Evolutionary conservation across 2,797 vertebrate genomes (phyloP).

Genomic region (Tadarida brasiliensis): DNA sequence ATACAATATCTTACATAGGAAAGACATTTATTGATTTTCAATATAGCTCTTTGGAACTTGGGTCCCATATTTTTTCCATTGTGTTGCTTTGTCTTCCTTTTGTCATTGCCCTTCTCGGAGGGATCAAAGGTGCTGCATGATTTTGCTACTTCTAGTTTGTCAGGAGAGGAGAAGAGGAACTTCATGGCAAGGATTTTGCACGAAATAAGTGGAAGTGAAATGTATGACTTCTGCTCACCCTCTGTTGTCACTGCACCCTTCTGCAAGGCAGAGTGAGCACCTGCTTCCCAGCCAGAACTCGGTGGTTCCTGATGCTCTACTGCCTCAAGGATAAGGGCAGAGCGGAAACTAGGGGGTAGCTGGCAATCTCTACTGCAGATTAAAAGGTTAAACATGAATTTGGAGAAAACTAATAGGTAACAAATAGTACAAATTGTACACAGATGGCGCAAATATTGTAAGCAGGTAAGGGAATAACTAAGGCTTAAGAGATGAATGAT

Average conservation of each 20-base stretch:
- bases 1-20: neutral
- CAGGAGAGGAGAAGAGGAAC: neutral
- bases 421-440: neutral
- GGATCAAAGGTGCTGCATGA: neutral
- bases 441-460: neutral
- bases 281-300: neutral
- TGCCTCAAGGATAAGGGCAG: neutral
- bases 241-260: neutral
- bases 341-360: neutral
- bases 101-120: neutral
- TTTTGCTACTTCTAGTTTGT: neutral
- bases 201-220: neutral
- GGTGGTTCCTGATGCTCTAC: accelerated
- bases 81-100: neutral
- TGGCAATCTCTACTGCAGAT: neutral
- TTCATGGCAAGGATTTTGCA: neutral
- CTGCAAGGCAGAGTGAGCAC: neutral
- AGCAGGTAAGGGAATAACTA: neutral
- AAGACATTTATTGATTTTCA: neutral
- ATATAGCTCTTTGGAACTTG: neutral
- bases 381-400: neutral
- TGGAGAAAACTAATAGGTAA: neutral
- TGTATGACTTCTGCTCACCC: neutral
- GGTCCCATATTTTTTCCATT: neutral
- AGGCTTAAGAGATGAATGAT: neutral